A percentile compares a stretch with the other conserved stretches of the same genome.
Conservation (phyloP, 2,888 invertebrate species). For the Pachliopta kotzebuea region DNA sequence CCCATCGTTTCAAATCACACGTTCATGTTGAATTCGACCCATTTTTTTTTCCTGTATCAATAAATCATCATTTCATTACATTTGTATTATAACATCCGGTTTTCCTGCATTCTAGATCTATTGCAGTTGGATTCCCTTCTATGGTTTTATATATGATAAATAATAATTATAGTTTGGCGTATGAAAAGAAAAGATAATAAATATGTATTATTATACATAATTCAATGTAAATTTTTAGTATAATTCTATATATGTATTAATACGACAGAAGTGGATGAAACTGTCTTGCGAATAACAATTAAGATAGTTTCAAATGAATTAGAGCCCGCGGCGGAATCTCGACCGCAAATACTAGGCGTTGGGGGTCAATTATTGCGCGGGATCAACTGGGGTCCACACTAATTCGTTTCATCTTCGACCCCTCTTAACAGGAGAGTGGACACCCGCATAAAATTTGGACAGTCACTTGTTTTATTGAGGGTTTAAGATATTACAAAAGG, state of each 20-base stretch:
- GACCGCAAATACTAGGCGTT: constrained; percentile 41
- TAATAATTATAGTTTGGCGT: no score
- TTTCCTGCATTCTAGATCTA: constrained; percentile 5
- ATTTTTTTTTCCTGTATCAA: constrained; percentile 37
- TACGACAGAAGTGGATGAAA: not conserved
- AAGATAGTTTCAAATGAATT: constrained; percentile 55
- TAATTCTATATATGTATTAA: not conserved
- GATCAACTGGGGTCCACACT: constrained; percentile 43
- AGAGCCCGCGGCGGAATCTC: constrained; percentile 51
- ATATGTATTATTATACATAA: no score
- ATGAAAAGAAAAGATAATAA: no score
- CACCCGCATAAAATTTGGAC: constrained; percentile 61
- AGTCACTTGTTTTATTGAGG: constrained; percentile 19
- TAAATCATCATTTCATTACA: constrained; percentile 33
- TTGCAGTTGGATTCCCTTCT: no score
- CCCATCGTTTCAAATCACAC: constrained; percentile 51
- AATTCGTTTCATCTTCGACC: constrained; percentile 52
- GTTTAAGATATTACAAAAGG: constrained; percentile 10
- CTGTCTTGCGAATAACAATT: constrained; percentile 39
- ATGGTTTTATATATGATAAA: no score
- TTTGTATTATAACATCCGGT: constrained; percentile 24
- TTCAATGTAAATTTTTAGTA: not conserved
- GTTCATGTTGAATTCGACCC: constrained; percentile 51
- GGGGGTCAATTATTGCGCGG: constrained; percentile 44
- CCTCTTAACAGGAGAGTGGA: constrained; percentile 60